These are phyloP conservation scores for Pollimyrus isidori DNA, from an alignment of 2,113 vertebrate species.

Conservation along the genomic window DNA sequence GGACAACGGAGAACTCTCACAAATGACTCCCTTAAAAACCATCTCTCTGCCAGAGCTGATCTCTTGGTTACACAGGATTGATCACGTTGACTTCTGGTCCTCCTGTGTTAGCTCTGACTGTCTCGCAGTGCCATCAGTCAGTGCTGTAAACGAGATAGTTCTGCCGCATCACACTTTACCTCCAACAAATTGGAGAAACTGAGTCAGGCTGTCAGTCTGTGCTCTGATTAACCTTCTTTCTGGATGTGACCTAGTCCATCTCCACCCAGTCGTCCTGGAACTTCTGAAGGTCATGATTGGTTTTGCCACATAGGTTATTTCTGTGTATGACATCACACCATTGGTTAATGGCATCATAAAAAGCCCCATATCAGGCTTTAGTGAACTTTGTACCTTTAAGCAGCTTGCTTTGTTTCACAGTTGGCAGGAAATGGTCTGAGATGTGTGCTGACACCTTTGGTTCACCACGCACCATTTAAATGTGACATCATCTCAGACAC, in stretches of 20 bases:
- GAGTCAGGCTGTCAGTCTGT: not conserved
- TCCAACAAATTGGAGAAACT: not conserved
- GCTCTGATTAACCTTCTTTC: not conserved
- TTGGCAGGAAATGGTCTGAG: not conserved
- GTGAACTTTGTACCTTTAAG: not conserved
- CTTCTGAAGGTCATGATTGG: not conserved
- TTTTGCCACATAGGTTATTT: not conserved
- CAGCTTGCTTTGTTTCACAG: not conserved
- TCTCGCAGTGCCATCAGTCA: not conserved
- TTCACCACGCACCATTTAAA: not conserved
- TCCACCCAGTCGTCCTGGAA: not conserved
- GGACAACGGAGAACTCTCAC: not conserved
- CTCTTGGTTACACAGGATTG: not conserved
- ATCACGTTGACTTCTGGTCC: not conserved
- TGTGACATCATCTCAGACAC: not conserved
- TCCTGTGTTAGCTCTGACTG: not conserved
- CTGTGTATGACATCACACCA: not conserved
- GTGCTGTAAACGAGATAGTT: not conserved
- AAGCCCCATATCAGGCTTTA: not conserved
- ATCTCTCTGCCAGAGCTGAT: not conserved
- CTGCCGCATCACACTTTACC: too few relatives aligned
- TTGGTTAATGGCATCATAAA: not conserved
- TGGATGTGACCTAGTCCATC: not conserved
- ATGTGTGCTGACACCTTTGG: not conserved
- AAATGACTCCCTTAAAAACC: not conserved